These are phyloP conservation scores for Megalopta genalis DNA, from an alignment of 1,140 invertebrate species.

Conservation along the genomic window DNA sequence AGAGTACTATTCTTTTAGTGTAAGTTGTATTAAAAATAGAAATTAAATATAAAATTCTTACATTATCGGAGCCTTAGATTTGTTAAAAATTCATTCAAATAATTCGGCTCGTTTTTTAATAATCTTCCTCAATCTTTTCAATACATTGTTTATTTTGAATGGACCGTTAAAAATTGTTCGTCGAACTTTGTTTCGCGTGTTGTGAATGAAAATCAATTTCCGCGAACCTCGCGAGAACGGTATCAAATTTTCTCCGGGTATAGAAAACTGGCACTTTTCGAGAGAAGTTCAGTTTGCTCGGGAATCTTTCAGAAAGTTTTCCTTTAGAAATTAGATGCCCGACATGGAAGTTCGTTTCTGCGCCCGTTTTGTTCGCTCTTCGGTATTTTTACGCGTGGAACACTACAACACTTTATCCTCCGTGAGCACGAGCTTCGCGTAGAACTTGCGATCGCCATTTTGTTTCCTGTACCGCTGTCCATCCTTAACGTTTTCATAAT, in stretches of 20 bases:
- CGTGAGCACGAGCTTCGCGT: neutral
- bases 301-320: neutral
- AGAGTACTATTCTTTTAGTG: too few species aligned
- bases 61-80: too few species aligned
- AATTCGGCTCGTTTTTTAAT: too few species aligned
- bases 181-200: too few species aligned
- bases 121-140: too few species aligned
- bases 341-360: neutral
- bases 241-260: neutral
- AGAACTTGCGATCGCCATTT: neutral
- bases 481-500: too few species aligned
- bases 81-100: too few species aligned
- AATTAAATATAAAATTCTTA: too few species aligned
- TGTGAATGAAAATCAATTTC: neutral
- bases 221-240: neutral
- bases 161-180: too few species aligned
- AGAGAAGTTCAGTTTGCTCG: neutral
- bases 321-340: neutral
- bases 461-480: neutral
- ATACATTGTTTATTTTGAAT: too few species aligned
- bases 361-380: neutral
- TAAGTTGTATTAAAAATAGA: too few species aligned
- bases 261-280: neutral
- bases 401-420: neutral
- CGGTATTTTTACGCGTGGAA: neutral